phyloP scores from a whole-genome alignment of 2,888 invertebrate genomes.

The Drosophila nr. medialis region DNA sequence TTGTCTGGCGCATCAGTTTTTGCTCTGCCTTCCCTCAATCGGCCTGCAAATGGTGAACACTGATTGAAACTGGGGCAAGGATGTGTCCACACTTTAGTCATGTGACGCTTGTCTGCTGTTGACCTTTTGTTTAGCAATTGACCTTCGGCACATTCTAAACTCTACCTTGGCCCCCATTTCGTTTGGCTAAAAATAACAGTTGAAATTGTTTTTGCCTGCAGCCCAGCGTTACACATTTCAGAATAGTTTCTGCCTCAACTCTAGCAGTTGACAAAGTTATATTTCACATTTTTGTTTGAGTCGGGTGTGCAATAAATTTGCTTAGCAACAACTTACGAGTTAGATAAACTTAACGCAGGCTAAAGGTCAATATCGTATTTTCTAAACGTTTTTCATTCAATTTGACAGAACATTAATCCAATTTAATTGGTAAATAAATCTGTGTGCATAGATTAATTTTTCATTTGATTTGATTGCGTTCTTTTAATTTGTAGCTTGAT shows the following conservation, averaged over 20 bases:
- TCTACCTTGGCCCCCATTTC: slow-evolving; percentile 18
- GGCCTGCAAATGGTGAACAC: slow-evolving; percentile 18
- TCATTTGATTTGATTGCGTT: neutral
- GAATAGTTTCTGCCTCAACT: slow-evolving; percentile 2
- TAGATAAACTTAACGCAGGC: neutral
- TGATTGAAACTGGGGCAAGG: slow-evolving; percentile 56
- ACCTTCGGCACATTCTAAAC: slow-evolving; percentile 6
- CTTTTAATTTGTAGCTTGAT: neutral
- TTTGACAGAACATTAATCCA: neutral
- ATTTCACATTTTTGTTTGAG: slow-evolving; percentile 37
- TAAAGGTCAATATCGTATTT: neutral
- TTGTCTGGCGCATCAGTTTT: slow-evolving; percentile 2
- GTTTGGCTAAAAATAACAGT: slow-evolving; percentile 9
- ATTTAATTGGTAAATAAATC: neutral
- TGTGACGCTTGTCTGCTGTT: slow-evolving; percentile 8
- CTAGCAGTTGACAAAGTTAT: slow-evolving; percentile 15
- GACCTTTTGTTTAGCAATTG: slow-evolving; percentile 15
- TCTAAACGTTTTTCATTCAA: neutral
- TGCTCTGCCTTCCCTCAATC: neutral
- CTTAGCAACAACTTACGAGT: neutral
- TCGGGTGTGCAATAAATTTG: slow-evolving; percentile 4
- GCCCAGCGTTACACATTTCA: neutral
- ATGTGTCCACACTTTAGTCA: slow-evolving; percentile 19
- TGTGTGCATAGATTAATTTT: neutral
- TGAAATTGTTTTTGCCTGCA: slow-evolving; percentile 3